Percentiles rank a stretch among this genome's conserved stretches.
phyloP scores from a whole-genome alignment of 2,888 invertebrate species.

The Pollenia amentaria region DNA sequence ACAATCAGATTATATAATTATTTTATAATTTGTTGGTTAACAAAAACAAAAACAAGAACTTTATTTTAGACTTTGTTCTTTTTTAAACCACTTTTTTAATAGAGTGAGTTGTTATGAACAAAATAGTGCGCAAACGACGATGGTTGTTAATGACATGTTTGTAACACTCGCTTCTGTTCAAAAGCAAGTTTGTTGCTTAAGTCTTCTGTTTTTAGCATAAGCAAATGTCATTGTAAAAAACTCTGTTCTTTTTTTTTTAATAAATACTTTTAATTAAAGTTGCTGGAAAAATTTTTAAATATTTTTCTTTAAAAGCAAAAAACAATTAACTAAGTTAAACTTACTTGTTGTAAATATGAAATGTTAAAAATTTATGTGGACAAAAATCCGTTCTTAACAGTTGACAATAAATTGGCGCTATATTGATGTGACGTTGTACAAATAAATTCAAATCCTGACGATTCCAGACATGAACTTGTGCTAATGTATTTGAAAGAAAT shows the following conservation, averaged over 20 bases:
- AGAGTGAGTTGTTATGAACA: background rate
- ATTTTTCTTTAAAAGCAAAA: too few species aligned
- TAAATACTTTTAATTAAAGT: background rate
- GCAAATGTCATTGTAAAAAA: background rate
- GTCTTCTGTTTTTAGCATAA: constrained; percentile 15
- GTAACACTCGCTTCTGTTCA: background rate
- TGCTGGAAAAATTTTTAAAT: too few species aligned
- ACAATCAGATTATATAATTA: background rate
- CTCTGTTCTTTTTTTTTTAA: constrained; percentile 43
- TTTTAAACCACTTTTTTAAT: background rate
- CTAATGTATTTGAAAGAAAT: constrained; percentile 30
- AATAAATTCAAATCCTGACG: constrained; percentile 62
- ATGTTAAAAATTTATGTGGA: constrained; percentile 78
- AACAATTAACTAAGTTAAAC: constrained; percentile 51
- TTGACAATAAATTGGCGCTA: constrained; percentile 80
- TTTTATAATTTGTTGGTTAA: constrained; percentile 14
- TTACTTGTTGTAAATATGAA: constrained; percentile 78
- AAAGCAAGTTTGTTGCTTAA: constrained; percentile 1
- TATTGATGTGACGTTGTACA: constrained; percentile 76
- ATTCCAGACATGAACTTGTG: constrained; percentile 49
- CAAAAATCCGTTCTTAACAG: constrained; percentile 77
- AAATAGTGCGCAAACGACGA: background rate
- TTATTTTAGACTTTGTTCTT: constrained; percentile 7
- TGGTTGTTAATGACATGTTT: background rate
- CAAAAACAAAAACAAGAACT: background rate